A percentile compares a stretch with the other conserved stretches of the same genome.
These are phyloP conservation scores for Aporophyla nigra DNA, from an alignment of 2,888 invertebrate genomes.

Conservation along the genomic window DNA sequence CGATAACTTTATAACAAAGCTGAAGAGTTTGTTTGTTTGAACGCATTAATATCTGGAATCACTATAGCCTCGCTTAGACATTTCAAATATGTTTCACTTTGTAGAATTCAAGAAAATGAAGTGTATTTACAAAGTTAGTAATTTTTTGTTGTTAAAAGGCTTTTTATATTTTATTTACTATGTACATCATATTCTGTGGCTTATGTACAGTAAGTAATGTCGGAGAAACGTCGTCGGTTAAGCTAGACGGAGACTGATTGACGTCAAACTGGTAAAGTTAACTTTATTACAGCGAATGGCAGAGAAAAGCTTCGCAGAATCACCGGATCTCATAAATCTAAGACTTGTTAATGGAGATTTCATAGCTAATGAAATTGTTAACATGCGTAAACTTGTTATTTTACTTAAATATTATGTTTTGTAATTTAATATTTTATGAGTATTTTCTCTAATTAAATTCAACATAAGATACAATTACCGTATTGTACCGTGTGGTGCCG, in stretches of 20 bases:
- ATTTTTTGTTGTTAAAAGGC: too few species aligned
- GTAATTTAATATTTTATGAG: neutral
- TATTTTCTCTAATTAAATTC: neutral
- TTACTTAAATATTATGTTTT: neutral
- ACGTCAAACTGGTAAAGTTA: constrained; percentile 50
- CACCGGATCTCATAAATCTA: constrained; percentile 23
- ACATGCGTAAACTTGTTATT: neutral
- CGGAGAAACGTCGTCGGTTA: constrained; percentile 41
- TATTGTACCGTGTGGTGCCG: too few species aligned
- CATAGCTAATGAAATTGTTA: constrained; percentile 12
- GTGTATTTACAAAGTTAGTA: too few species aligned
- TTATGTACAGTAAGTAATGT: neutral
- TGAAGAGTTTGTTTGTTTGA: too few species aligned
- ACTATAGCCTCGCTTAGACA: too few species aligned
- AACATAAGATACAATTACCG: neutral
- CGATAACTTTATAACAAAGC: too few species aligned
- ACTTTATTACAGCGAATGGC: constrained; percentile 34
- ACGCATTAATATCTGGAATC: too few species aligned
- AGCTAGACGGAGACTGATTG: constrained; percentile 37
- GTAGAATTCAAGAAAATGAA: too few species aligned
- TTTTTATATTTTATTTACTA: too few species aligned
- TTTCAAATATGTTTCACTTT: too few species aligned
- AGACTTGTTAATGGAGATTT: constrained; percentile 25
- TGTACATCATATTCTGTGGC: neutral
- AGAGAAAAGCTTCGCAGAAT: constrained; percentile 48